Evolutionary conservation across 2,888 invertebrate species (phyloP).

Genomic region (Netelia inedita): DNA sequence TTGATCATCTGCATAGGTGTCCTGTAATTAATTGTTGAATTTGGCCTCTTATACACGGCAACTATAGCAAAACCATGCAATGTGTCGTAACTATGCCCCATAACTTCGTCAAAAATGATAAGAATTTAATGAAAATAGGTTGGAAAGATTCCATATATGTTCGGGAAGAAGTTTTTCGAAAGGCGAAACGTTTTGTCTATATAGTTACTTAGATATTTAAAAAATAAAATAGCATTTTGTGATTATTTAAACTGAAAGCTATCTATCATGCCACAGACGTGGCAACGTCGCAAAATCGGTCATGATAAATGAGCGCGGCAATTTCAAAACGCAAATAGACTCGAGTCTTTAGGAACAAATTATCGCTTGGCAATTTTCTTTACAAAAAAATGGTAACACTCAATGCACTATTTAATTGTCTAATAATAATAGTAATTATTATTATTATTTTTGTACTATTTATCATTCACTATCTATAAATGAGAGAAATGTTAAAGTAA

Average conservation of each 20-base stretch:
- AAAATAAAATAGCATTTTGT: conserved; percentile 30
- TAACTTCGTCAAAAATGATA: conserved; percentile 40
- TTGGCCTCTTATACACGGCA: conserved; percentile 34
- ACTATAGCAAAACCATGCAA: conserved; percentile 36
- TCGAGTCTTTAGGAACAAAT: conserved; percentile 6
- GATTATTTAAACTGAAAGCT: conserved; percentile 11
- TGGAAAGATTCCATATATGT: conserved; percentile 26
- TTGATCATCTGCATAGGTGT: conserved; percentile 25
- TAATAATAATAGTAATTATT: conserved; percentile 9
- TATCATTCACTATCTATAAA: neutral
- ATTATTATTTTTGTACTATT: conserved; percentile 4
- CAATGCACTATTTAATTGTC: conserved; percentile 1
- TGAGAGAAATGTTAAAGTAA: neutral
- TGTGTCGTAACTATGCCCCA: neutral
- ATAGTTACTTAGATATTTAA: conserved; percentile 34
- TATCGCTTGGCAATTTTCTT: neutral
- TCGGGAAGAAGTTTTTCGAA: conserved; percentile 4
- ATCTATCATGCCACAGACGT: conserved; percentile 8
- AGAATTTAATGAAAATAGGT: conserved; percentile 37
- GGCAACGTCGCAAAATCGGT: conserved; percentile 40
- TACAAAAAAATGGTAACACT: neutral
- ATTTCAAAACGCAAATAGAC: conserved; percentile 27
- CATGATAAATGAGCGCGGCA: conserved; percentile 37
- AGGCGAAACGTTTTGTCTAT: conserved; percentile 17
- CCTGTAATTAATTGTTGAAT: conserved; percentile 38